Conservation (phyloP, 2,888 invertebrate genomes). For the Chalcosyrphus nemorum region DNA sequence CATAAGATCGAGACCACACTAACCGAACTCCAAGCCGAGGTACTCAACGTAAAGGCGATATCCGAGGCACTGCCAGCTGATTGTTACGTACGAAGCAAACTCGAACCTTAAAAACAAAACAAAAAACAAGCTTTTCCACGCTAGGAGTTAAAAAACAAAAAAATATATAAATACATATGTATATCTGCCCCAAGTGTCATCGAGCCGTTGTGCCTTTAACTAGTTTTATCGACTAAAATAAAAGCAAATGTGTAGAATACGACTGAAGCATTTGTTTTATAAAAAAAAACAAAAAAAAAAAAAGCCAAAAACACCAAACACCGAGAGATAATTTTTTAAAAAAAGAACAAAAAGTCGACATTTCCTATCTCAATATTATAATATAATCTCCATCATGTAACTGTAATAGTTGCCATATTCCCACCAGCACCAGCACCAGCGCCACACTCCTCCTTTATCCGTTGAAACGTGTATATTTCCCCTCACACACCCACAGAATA, state of each 20-base stretch:
- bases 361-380: conserved; percentile 8
- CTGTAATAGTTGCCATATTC: conserved; percentile 58
- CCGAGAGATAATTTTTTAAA: conserved; percentile 21
- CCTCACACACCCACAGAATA: conserved; percentile 12
- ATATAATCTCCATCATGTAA: conserved; percentile 23
- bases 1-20: conserved; percentile 91
- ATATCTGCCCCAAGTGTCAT: conserved; percentile 34
- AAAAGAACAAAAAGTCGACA: conserved; percentile 4
- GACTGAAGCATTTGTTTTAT: conserved; percentile 48
- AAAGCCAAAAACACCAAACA: conserved; percentile 69
- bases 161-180: no score
- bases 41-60: conserved; percentile 92
- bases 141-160: neutral
- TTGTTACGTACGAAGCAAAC: conserved; percentile 90
- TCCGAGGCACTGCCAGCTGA: conserved; percentile 90
- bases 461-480: conserved; percentile 50
- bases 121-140: neutral
- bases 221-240: conserved; percentile 11
- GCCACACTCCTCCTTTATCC: conserved; percentile 17
- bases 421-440: conserved; percentile 17
- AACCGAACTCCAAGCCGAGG: conserved; percentile 87
- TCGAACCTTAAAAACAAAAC: conserved; percentile 85
- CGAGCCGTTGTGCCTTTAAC: conserved; percentile 46
- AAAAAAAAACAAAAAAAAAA: no score
- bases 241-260: conserved; percentile 25